Base-by-base conservation (phyloP, 2,113 vertebrate species). In the Galemys pyrenaicus region DNA sequence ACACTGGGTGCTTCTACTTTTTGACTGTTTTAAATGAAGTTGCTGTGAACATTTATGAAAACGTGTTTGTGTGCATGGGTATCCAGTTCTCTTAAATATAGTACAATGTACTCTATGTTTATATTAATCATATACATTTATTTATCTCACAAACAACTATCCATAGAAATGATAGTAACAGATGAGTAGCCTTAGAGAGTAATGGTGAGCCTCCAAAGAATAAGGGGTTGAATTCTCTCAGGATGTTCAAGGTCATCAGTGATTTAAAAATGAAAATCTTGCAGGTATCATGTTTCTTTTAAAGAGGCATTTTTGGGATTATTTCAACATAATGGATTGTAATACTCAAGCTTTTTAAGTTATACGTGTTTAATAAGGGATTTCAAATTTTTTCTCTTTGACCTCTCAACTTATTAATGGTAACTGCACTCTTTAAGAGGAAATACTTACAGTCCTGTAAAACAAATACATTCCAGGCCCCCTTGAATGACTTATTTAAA, bases 351-450 rank as follows among this genome's bases (percentile, higher is more conserved):
- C 11, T 62, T 78, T n/a, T 91, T 67, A 91, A 30, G 24, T 82
- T 91, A 80, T 84, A 73, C 83, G 39, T 92, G 92, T 51, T 73
- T 87, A 92, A 82, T 37, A 46, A 87, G 46, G 15, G 35, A 67
- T 87, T 91, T 89, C 75, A 83, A 90, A 89, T 73, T 81, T 39
- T 68, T 89, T 93, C 67, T 91, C 54, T 93, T 65, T 74, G 85
- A 89, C 85, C 85, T 79, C 84, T 87, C 80, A 79, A 58, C 87
- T 96, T 89, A 92, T 32, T 64, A 80, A 60, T 44, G 22, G 75
- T 89, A 68, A 82, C 70, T 67, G 79, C 74, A 88, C 90, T 89
- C 67, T 92, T 94, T 91, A 79, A 92, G 13, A 94, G 87, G 71
- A 81, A 46, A n/a, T n/a, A n/a, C n/a, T n/a, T n/a, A n/a, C n/a